Percentiles rank a stretch among this genome's conserved stretches.
phyloP scores from a whole-genome alignment of 2,888 invertebrate genomes.

The Hololepta plana region DNA sequence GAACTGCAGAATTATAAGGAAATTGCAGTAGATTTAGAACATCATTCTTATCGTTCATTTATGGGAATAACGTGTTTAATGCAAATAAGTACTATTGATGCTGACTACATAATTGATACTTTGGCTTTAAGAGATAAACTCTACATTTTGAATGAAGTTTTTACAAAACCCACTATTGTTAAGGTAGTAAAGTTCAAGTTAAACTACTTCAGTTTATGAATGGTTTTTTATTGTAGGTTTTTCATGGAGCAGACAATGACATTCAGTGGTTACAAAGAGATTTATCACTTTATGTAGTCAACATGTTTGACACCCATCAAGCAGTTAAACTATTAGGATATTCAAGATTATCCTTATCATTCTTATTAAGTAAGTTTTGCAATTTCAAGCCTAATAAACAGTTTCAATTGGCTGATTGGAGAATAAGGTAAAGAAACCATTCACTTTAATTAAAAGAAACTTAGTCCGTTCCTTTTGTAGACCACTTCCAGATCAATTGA shows the following conservation, averaged over 20 bases:
- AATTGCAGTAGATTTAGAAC: conserved; percentile 83
- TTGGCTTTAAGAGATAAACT: conserved; percentile 67
- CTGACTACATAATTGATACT: conserved; percentile 83
- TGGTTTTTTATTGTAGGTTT: conserved; percentile 35
- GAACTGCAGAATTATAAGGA: conserved; percentile 49
- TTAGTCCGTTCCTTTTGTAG: conserved; percentile 23
- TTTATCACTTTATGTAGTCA: conserved; percentile 85
- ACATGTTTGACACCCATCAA: conserved; percentile 91
- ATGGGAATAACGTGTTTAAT: conserved; percentile 91
- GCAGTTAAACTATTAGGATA: conserved; percentile 61
- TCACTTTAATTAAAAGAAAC: conserved; percentile 4
- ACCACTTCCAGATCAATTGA: conserved; percentile 65
- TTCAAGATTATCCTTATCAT: conserved; percentile 54
- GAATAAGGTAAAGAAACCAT: conserved; percentile 62
- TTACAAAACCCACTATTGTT: conserved; percentile 73
- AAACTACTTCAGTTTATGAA: too few relatives aligned
- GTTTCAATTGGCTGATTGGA: conserved; percentile 90
- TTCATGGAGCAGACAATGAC: conserved; percentile 84
- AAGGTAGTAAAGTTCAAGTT: too few relatives aligned
- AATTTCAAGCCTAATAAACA: conserved; percentile 67
- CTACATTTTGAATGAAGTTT: conserved; percentile 66
- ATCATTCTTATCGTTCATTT: conserved; percentile 82
- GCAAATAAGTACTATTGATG: conserved; percentile 70
- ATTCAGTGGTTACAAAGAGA: conserved; percentile 91
- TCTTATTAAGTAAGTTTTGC: conserved; percentile 64